phyloP scores from a whole-genome alignment of 2,888 invertebrate species.

The Tenthredo scrophulariae region DNA sequence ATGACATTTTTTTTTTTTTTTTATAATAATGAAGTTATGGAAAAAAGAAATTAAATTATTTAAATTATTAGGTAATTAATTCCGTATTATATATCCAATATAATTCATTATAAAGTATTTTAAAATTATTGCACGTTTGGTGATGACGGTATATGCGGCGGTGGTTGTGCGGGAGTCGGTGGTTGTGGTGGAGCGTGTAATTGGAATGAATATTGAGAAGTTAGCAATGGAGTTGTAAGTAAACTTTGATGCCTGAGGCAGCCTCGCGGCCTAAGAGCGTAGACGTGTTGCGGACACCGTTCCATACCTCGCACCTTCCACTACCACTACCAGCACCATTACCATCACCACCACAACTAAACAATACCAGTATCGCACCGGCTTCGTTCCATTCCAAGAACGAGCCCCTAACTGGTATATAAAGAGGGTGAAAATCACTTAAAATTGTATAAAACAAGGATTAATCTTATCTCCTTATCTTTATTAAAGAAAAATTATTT shows the following conservation, averaged over 20 bases:
- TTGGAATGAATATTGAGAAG: constrained; percentile 78
- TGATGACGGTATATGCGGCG: not conserved
- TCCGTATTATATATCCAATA: not conserved
- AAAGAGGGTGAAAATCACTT: not conserved
- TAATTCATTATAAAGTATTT: not conserved
- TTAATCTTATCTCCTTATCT: not conserved
- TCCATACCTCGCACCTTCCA: constrained; percentile 64
- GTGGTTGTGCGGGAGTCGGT: not conserved
- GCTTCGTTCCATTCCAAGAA: constrained; percentile 10
- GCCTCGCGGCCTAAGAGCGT: constrained; percentile 76
- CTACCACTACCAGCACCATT: constrained; percentile 64
- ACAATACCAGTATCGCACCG: not conserved
- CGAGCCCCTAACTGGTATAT: not conserved
- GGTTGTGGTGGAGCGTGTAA: constrained; percentile 68
- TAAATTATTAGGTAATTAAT: not conserved
- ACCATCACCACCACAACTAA: constrained; percentile 28
- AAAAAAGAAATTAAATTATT: no score
- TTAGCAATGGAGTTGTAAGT: constrained; percentile 78
- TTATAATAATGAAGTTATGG: no score
- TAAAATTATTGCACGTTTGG: not conserved
- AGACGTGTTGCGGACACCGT: constrained; percentile 78
- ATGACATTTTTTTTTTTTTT: not conserved
- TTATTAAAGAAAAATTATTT: no score
- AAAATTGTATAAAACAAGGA: not conserved
- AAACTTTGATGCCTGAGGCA: constrained; percentile 77